phyloP scores from a whole-genome alignment of 2,113 vertebrate species.

The Casuarius casuarius region DNA sequence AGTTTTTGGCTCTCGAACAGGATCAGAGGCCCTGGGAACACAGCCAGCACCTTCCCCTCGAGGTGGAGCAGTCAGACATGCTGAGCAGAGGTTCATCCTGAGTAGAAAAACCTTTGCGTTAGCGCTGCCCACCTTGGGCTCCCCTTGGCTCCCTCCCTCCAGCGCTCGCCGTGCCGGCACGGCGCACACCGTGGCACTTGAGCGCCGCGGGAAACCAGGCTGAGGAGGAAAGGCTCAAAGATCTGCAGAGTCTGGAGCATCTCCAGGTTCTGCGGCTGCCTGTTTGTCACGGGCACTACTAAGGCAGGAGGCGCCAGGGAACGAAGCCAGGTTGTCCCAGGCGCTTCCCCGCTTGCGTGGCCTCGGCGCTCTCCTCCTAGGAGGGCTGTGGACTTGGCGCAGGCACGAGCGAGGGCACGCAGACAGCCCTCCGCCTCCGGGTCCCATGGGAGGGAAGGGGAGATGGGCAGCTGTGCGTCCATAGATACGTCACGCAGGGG shows the following conservation, averaged over 20 bases:
- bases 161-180: no score
- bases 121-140: neutral
- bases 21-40: conserved; percentile 1
- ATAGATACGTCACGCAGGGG: neutral
- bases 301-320: neutral
- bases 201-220: no score
- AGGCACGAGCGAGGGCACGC: neutral
- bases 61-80: neutral
- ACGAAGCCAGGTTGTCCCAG: accelerated
- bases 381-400: neutral
- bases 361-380: accelerated
- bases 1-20: conserved; percentile 23
- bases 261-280: no score
- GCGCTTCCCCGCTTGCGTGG: neutral
- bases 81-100: neutral
- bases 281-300: no score
- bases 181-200: no score
- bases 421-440: neutral
- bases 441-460: neutral
- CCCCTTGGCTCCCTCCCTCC: neutral
- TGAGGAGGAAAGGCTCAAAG: no score
- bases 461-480: neutral
- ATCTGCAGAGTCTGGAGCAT: no score
- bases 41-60: neutral
- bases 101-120: neutral